Conservation (phyloP, 2,113 vertebrate genomes). For the Takifugu bimaculatus region DNA sequence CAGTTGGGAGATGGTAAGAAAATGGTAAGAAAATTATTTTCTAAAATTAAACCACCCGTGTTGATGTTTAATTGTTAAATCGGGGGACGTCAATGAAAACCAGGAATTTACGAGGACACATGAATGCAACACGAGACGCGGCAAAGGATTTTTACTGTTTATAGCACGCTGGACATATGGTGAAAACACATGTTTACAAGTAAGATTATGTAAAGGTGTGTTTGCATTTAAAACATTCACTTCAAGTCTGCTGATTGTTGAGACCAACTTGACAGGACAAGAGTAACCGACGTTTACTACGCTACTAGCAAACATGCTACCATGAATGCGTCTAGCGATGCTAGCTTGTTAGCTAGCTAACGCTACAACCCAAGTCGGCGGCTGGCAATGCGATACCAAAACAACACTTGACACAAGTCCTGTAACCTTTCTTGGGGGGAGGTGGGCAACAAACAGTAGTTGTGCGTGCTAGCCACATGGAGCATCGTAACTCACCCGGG, state of each 20-base stretch:
- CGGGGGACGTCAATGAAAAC: no score
- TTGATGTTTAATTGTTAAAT: no score
- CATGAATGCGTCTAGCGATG: conserved; percentile 8
- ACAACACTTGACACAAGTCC: conserved; percentile 4
- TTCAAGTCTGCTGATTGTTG: conserved; percentile 14
- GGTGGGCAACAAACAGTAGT: background rate
- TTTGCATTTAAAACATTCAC: conserved; percentile 31
- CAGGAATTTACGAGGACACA: background rate
- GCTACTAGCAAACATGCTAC: conserved; percentile 56
- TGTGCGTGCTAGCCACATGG: background rate
- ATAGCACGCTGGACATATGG: background rate
- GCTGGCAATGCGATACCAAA: background rate
- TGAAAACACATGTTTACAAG: background rate
- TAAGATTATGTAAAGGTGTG: fast-evolving
- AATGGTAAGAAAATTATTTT: no score
- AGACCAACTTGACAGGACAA: conserved; percentile 18
- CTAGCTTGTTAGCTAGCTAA: conserved; percentile 50
- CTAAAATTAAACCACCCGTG: no score
- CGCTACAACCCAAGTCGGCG: background rate
- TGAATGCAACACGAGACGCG: conserved; percentile 3
- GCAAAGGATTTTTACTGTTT: background rate
- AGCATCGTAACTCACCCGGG: conserved; percentile 82
- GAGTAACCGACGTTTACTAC: background rate
- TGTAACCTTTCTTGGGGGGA: background rate
- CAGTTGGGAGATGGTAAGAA: no score